A percentile compares a stretch with the other conserved stretches of the same genome.
Evolutionary conservation across 1,140 invertebrate species (phyloP).

Genomic region (Ericerus pela): DNA sequence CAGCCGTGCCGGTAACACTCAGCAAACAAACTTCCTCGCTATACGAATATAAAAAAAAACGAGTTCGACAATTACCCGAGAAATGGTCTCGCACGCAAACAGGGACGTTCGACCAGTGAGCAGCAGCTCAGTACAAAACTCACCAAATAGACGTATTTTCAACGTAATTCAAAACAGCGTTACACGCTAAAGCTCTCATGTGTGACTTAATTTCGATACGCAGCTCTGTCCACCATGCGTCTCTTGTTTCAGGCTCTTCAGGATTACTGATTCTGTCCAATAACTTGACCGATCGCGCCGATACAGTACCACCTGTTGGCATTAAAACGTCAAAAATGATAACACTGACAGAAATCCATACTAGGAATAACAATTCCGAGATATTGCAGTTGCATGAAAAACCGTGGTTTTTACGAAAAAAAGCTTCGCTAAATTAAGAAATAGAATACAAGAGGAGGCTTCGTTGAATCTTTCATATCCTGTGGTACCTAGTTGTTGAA

Average conservation of each 20-base stretch:
- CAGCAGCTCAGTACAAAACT: slow-evolving; percentile 22
- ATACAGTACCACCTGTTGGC: slow-evolving; percentile 60
- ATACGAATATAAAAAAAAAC: slow-evolving; percentile 23
- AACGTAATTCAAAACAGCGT: slow-evolving; percentile 82
- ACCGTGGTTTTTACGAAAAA: neutral
- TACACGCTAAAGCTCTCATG: slow-evolving; percentile 73
- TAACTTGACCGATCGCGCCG: slow-evolving; percentile 72
- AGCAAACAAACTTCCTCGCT: slow-evolving; percentile 90
- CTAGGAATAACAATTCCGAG: neutral
- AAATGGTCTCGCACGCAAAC: neutral
- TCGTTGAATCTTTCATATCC: too few species aligned
- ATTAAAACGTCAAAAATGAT: slow-evolving; percentile 1
- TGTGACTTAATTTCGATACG: slow-evolving; percentile 87
- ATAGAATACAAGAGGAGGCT: neutral
- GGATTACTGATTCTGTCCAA: slow-evolving; percentile 62
- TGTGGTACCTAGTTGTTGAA: too few species aligned
- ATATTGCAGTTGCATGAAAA: neutral
- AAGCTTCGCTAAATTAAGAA: too few species aligned
- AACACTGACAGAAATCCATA: neutral
- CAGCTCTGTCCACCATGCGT: slow-evolving; percentile 90
- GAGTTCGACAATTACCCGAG: neutral
- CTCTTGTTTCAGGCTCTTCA: slow-evolving; percentile 78
- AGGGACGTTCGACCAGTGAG: neutral
- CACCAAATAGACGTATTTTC: slow-evolving; percentile 82
- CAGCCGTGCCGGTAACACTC: slow-evolving; percentile 85